A percentile compares a stretch with the other conserved stretches of the same genome.
Conservation (phyloP, 2,888 invertebrate genomes). For the Sceliomorpha sp. region DNA sequence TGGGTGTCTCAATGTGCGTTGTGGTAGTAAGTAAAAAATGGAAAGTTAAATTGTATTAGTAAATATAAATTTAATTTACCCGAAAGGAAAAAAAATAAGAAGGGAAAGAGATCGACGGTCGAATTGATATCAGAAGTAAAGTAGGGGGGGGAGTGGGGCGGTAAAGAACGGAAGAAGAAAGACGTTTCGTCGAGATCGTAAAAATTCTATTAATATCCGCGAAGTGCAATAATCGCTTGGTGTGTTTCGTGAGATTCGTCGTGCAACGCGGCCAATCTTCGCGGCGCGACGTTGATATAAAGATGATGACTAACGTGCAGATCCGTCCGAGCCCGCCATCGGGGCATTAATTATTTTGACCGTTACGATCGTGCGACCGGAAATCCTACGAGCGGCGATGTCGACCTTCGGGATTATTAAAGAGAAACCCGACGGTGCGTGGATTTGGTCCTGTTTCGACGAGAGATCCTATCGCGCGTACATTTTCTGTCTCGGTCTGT, state of each 20-base stretch:
- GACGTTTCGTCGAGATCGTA: no score
- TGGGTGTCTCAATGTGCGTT: no score
- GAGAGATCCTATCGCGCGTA: slow-evolving; percentile 50
- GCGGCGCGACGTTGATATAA: slow-evolving; percentile 59
- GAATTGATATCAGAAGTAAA: no score
- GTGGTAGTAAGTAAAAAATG: no score
- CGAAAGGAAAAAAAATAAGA: no score
- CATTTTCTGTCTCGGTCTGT: no score
- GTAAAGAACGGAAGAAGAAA: no score
- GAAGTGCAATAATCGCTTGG: slow-evolving; percentile 32
- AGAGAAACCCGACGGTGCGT: slow-evolving; percentile 53
- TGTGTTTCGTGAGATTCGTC: slow-evolving; percentile 56
- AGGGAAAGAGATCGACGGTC: no score
- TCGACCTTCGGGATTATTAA: slow-evolving; percentile 59
- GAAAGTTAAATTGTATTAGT: no score
- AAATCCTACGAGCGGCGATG: slow-evolving; percentile 59
- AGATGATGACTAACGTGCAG: slow-evolving; percentile 53
- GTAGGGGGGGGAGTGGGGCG: no score
- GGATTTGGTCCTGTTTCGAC: slow-evolving; percentile 59
- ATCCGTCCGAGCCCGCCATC: slow-evolving; percentile 45
- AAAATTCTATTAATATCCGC: slow-evolving; percentile 47
- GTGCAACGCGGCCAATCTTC: slow-evolving; percentile 51
- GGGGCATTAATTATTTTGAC: slow-evolving; percentile 65
- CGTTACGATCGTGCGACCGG: slow-evolving; percentile 66
- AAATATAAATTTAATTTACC: no score